phyloP scores from a whole-genome alignment of 2,797 vertebrate species.

The Hemibagrus guttatus region DNA sequence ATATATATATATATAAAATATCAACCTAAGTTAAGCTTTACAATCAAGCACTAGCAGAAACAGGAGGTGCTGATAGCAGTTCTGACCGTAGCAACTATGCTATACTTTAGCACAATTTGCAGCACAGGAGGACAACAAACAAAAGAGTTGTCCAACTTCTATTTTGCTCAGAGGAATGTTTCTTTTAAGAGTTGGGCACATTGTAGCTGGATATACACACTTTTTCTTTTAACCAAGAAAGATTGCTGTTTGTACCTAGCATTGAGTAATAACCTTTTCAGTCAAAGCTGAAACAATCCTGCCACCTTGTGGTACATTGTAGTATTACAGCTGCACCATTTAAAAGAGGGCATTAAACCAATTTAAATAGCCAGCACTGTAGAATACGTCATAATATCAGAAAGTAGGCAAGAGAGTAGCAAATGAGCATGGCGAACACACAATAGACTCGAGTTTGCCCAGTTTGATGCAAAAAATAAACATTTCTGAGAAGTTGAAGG shows the following conservation, averaged over 20 bases:
- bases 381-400: neutral
- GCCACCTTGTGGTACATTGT: slow-evolving; percentile 30
- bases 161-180: neutral
- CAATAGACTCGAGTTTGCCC: neutral
- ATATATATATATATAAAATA: slow-evolving; percentile 3
- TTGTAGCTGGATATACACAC: neutral
- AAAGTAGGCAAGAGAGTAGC: neutral
- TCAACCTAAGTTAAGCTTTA: slow-evolving; percentile 5
- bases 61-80: neutral
- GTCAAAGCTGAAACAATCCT: slow-evolving; percentile 1
- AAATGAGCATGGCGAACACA: neutral
- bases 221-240: neutral
- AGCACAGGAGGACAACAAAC: neutral
- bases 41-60: neutral
- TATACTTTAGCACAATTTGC: neutral
- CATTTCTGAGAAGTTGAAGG: neutral
- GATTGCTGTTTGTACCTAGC: neutral
- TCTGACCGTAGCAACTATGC: neutral
- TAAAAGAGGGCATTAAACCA: no score
- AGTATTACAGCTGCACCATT: neutral
- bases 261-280: neutral
- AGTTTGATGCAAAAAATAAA: neutral
- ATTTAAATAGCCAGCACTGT: neutral
- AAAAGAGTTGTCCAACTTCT: neutral
- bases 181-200: neutral